A percentile compares a stretch with the other conserved stretches of the same genome.
Evolutionary conservation across 2,113 vertebrate species (phyloP).

Genomic region (Hippolais icterina): DNA sequence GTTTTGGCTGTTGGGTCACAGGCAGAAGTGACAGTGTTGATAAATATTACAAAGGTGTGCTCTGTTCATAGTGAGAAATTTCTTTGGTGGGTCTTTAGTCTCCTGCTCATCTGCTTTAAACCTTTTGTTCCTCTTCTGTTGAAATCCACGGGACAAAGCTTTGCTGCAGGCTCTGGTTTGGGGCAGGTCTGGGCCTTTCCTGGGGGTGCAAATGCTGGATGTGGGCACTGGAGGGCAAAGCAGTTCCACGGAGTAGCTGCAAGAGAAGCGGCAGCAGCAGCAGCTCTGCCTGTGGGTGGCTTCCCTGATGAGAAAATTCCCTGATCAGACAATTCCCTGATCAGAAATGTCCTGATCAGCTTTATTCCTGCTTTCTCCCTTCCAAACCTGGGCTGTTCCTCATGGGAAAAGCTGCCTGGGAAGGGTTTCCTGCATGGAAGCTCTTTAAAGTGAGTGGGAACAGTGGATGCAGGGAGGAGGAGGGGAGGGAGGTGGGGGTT

Average conservation of each 20-base stretch:
- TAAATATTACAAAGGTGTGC: neutral
- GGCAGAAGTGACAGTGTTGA: neutral
- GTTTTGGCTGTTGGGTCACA: fast-evolving
- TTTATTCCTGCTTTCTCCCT: neutral
- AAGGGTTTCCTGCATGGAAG: neutral
- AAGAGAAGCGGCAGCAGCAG: neutral
- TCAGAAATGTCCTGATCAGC: neutral
- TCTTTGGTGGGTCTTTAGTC: neutral
- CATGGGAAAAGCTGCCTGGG: neutral
- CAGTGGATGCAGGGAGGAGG: fast-evolving
- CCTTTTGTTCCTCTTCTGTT: neutral
- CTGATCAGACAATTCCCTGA: neutral
- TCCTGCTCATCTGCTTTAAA: neutral
- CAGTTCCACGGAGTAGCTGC: neutral
- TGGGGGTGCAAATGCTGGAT: neutral
- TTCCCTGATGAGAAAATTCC: neutral
- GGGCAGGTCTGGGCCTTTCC: neutral
- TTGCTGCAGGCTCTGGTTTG: neutral
- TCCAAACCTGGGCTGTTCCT: neutral
- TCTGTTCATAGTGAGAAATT: neutral
- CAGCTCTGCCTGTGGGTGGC: neutral
- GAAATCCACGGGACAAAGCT: neutral
- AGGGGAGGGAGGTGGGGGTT: neutral
- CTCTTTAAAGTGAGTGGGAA: fast-evolving
- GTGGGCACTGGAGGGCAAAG: conserved; percentile 51